These are phyloP conservation scores for Passer domesticus DNA, from an alignment of 2,113 vertebrate genomes.

Conservation along the genomic window DNA sequence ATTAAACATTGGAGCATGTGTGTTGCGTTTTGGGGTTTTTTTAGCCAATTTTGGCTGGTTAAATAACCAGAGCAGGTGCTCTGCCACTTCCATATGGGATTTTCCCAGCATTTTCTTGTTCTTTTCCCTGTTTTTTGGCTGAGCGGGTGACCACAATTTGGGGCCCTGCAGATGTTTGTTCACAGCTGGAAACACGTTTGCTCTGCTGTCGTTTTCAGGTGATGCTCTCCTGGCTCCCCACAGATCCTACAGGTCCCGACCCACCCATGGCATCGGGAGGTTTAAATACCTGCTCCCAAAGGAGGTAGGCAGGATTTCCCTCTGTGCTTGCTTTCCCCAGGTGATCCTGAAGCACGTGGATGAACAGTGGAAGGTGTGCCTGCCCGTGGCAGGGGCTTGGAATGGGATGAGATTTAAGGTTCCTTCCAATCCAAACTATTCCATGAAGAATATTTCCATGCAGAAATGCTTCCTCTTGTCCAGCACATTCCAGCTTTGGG, in stretches of 20 bases:
- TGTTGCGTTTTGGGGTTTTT: rapidly evolving
- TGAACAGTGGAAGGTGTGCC: not conserved
- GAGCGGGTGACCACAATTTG: not conserved
- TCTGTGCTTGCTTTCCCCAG: not conserved
- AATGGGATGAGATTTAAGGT: not conserved
- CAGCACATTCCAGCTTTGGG: rapidly evolving
- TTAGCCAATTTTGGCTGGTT: not conserved
- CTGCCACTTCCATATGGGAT: not conserved
- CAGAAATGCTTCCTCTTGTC: not conserved
- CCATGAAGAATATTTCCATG: not conserved
- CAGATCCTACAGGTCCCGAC: slow-evolving; percentile 78
- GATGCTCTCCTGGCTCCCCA: slow-evolving; percentile 17
- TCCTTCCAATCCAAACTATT: not conserved
- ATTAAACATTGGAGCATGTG: not conserved
- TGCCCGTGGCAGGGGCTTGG: not conserved
- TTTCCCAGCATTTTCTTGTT: not conserved
- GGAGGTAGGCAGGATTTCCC: slow-evolving; percentile 69
- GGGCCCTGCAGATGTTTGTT: not conserved
- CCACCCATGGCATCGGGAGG: slow-evolving; percentile 86
- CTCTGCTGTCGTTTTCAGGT: slow-evolving; percentile 59
- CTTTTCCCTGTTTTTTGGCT: not conserved
- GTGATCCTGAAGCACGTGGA: not conserved
- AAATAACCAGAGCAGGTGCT: not conserved
- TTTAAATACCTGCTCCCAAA: slow-evolving; percentile 80
- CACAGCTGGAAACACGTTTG: not conserved